phyloP scores from a whole-genome alignment of 2,888 invertebrate species.

The Spilarctia lutea region DNA sequence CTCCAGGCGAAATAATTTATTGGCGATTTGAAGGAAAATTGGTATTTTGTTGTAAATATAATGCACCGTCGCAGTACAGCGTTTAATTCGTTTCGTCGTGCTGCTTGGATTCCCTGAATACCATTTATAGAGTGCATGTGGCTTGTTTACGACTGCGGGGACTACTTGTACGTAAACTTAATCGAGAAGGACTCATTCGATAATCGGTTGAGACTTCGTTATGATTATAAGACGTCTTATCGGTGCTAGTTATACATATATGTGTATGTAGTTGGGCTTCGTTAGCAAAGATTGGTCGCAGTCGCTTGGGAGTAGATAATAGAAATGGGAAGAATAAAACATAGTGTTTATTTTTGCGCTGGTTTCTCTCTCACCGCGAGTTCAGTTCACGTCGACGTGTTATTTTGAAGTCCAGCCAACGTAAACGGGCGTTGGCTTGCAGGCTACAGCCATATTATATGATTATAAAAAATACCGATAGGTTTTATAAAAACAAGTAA shows the following conservation, averaged over 20 bases:
- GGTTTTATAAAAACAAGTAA: constrained; percentile 75
- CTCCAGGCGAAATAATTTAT: constrained; percentile 75
- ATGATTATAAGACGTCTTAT: constrained; percentile 52
- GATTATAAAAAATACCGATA: constrained; percentile 72
- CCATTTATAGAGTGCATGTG: constrained; percentile 54
- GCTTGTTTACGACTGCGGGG: constrained; percentile 52
- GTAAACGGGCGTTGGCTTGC: constrained; percentile 76
- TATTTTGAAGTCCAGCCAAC: constrained; percentile 73
- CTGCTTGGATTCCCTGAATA: constrained; percentile 51
- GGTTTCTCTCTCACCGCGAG: constrained; percentile 38
- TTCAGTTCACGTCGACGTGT: constrained; percentile 61
- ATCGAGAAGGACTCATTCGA: constrained; percentile 45
- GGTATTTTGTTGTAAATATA: constrained; percentile 73
- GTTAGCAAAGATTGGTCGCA: constrained; percentile 42
- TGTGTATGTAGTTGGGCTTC: constrained; percentile 47
- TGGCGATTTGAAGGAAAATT: constrained; percentile 78
- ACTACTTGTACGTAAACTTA: constrained; percentile 60
- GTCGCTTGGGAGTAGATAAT: constrained; percentile 53
- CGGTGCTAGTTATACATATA: constrained; percentile 44
- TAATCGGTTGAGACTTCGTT: constrained; percentile 42
- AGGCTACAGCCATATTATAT: constrained; percentile 71
- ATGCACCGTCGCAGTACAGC: constrained; percentile 46
- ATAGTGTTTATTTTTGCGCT: constrained; percentile 50
- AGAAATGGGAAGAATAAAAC: constrained; percentile 63
- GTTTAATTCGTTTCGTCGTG: constrained; percentile 51